Percentiles rank a stretch among this genome's conserved stretches.
Evolutionary conservation across 2,113 vertebrate genomes (phyloP).

Genomic region (Laticauda laticaudata): DNA sequence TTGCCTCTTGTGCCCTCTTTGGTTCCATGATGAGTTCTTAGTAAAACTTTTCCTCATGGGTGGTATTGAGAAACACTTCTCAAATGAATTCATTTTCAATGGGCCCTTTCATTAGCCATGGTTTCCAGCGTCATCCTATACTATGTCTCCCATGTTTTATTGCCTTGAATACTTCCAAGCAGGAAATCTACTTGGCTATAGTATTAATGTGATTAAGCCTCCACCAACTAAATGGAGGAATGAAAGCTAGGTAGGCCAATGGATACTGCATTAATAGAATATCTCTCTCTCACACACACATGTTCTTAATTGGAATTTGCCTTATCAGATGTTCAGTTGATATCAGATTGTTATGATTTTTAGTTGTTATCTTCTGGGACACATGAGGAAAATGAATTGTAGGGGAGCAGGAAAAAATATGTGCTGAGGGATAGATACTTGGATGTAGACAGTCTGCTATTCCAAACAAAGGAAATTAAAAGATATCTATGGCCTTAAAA

Average conservation of each 20-base stretch:
- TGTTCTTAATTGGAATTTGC: neutral
- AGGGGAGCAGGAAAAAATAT: neutral
- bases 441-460: neutral
- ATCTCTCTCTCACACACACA: neutral
- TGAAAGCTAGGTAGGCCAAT: neutral
- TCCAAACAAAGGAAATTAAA: slow-evolving; percentile 12
- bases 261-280: neutral
- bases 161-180: neutral
- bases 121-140: neutral
- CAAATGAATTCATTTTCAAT: neutral
- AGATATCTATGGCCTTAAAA: neutral
- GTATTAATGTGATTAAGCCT: neutral
- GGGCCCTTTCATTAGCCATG: neutral
- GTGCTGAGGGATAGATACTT: slow-evolving; percentile 18
- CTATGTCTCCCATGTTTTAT: neutral
- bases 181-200: neutral
- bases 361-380: neutral
- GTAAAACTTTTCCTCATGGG: slow-evolving; percentile 35
- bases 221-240: neutral
- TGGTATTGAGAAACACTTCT: neutral
- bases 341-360: neutral
- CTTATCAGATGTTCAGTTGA: neutral
- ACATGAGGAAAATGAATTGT: neutral
- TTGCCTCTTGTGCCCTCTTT: neutral
- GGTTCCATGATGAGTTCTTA: neutral